Conservation (phyloP, 2,888 invertebrate genomes). For the Cheilosia vulpina region DNA sequence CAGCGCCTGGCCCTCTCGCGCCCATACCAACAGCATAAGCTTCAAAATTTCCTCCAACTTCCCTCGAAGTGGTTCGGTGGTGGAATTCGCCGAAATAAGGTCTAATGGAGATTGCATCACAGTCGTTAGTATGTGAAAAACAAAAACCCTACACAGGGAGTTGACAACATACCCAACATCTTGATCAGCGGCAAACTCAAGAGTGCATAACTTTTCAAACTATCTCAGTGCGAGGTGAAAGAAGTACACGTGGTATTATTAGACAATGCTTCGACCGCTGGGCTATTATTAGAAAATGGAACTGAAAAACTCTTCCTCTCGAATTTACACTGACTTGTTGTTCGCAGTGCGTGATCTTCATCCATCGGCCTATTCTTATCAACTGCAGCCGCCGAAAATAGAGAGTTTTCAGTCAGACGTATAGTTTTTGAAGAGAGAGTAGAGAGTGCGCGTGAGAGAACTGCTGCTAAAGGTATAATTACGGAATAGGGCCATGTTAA, state of each 20-base stretch:
- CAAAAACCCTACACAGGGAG: neutral
- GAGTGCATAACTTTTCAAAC: constrained; percentile 48
- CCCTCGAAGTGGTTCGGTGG: constrained; percentile 85
- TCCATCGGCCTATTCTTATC: constrained; percentile 41
- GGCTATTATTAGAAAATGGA: constrained; percentile 61
- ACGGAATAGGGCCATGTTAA: constrained; percentile 36
- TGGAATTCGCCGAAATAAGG: constrained; percentile 80
- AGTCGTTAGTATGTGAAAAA: neutral
- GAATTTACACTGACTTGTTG: constrained; percentile 26
- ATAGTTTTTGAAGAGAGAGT: constrained; percentile 9
- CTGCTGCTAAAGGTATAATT: constrained; percentile 15
- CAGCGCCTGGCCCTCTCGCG: constrained; percentile 89
- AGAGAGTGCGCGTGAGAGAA: constrained; percentile 22
- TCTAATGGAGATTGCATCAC: constrained; percentile 75
- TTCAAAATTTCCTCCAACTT: constrained; percentile 91
- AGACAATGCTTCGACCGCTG: constrained; percentile 49
- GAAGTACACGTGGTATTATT: constrained; percentile 67
- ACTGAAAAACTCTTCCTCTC: constrained; percentile 27
- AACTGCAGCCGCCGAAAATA: constrained; percentile 40
- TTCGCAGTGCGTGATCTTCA: constrained; percentile 54
- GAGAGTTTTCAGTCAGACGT: constrained; percentile 12
- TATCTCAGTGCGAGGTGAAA: constrained; percentile 39
- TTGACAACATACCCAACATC: constrained; percentile 54
- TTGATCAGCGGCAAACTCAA: constrained; percentile 20
- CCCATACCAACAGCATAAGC: constrained; percentile 93